These are phyloP conservation scores for Paramormyrops kingsleyae DNA, from an alignment of 2,113 vertebrate genomes.

Conservation along the genomic window DNA sequence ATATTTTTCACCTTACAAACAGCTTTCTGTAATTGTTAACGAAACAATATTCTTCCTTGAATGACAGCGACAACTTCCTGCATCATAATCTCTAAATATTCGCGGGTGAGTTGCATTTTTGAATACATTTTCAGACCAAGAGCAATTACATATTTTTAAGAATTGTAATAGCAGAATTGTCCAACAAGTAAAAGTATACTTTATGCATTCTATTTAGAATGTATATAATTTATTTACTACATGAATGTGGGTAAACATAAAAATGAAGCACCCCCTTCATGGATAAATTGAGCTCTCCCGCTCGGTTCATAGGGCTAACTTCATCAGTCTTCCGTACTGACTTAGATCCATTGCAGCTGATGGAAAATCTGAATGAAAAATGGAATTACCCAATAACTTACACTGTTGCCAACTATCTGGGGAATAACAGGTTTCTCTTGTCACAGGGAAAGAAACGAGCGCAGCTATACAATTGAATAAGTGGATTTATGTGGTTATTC, in stretches of 20 bases:
- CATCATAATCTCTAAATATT: neutral
- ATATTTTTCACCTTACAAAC: neutral
- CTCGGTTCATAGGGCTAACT: neutral
- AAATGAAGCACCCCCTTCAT: neutral
- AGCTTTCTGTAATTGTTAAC: neutral
- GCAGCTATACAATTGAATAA: neutral
- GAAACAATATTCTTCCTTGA: constrained; percentile 8
- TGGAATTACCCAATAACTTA: neutral
- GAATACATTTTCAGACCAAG: neutral
- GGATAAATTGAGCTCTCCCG: neutral
- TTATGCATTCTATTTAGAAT: neutral
- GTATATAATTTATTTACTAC: neutral
- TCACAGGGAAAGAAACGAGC: neutral
- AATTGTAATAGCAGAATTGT: neutral
- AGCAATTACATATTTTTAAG: neutral
- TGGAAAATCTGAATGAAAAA: neutral
- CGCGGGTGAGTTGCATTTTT: neutral
- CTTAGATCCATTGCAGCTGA: neutral
- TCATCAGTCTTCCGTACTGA: neutral
- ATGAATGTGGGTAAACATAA: neutral
- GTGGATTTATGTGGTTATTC: neutral
- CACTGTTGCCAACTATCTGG: neutral
- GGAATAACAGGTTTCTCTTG: neutral
- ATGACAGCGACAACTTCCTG: constrained; percentile 24
- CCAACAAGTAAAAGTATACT: neutral